These are phyloP conservation scores for Tadarida brasiliensis DNA, from an alignment of 2,797 vertebrate species.

Conservation along the genomic window DNA sequence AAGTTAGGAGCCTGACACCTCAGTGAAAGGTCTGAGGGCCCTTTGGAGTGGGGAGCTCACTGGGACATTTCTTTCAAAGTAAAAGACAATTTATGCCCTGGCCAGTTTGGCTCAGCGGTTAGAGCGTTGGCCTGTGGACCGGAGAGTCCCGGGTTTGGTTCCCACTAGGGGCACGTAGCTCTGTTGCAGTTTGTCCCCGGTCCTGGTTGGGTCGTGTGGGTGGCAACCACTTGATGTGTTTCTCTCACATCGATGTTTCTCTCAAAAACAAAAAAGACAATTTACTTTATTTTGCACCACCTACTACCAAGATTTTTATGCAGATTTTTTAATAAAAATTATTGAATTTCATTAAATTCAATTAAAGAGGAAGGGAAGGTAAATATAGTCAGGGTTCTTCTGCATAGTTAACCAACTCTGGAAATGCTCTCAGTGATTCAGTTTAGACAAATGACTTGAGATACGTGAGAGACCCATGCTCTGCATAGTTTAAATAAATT, in stretches of 20 bases:
- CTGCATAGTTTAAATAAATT: neutral
- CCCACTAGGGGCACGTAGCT: no score
- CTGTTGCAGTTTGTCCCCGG: no score
- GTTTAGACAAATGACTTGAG: neutral
- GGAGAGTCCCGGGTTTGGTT: no score
- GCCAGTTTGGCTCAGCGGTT: no score
- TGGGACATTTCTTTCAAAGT: neutral
- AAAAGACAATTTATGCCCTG: neutral
- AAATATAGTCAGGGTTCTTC: slow-evolving; percentile 27
- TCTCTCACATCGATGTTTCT: no score
- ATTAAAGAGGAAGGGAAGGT: neutral
- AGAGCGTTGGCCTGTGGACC: no score
- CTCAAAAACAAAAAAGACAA: no score
- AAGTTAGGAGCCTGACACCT: neutral
- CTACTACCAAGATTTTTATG: neutral
- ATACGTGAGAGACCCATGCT: neutral
- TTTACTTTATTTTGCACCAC: neutral
- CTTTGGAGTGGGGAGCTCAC: neutral
- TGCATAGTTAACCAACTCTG: neutral
- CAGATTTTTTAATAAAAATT: neutral
- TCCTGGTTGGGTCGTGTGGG: no score
- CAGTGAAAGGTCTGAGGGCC: neutral
- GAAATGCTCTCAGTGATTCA: neutral
- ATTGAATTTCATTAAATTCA: neutral
- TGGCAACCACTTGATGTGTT: no score